Base-by-base conservation (phyloP, 1,140 invertebrate species). In the Neoseiulus cucumeris region DNA sequence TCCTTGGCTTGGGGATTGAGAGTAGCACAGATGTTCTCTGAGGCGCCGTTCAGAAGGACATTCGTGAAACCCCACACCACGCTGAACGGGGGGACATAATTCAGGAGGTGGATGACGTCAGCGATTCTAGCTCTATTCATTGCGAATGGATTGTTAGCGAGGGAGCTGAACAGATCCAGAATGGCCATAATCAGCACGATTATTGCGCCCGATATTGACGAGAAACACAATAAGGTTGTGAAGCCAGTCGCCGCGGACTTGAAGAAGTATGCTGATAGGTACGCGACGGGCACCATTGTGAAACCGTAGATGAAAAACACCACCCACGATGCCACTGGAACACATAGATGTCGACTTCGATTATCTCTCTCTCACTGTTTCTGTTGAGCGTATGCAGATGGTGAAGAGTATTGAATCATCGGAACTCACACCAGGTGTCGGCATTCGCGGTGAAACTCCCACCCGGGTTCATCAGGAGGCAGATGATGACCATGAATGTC, bases 241-340 rank as follows among this genome's bases (percentile, higher is more conserved):
- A 72, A 70, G 14, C 71, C 71, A 44, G 47, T 42, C 25, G 20
- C 55, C 12, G 66, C 44, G 41, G 66, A 66, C 25, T 69, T 66
- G 30, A 65, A 64, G 2, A 68, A 5, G 44, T 66, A 67, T 22
- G 70, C 68, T 28, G 69, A 18, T 30, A 68, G 39, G 64, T 72
- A 72, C n/a, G 67, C 66, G 18, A 72, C 64, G n/a, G 70, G 70
- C 44, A 72, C 70, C 12, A 67, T 64, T n/a, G 67, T 59, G 42
- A 69, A 69, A 12, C 71, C 71, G 65, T 68, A 68, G 1, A 66
- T 12, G 17, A 69, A 22, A 14, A 72, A 22, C 29, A 71, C 6
- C 0, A 67, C 18, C 20, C 70, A 67, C 28, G 67, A 20, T 17
- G 64, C 44, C 33, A 67, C 69, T 69, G 42, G 17, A 68, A 68